Evolutionary conservation across 2,888 invertebrate genomes (phyloP).

Genomic region (Volucella inflata): DNA sequence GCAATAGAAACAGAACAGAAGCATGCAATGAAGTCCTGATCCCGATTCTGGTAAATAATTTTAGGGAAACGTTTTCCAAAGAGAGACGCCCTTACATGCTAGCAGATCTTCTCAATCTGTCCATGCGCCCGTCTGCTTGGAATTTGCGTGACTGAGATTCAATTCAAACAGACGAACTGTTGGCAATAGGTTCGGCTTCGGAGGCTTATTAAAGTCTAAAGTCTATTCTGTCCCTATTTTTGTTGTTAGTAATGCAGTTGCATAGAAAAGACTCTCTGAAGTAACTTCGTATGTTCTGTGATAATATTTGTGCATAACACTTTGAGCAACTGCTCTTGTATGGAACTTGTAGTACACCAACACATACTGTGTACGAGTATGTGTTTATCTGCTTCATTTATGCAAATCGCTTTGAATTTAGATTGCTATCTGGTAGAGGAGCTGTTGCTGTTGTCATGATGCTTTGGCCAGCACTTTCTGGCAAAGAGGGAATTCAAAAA

Average conservation of each 20-base stretch:
- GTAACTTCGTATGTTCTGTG: slow-evolving; percentile 51
- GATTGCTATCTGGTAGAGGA: slow-evolving; percentile 57
- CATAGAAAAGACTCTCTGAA: slow-evolving; percentile 1
- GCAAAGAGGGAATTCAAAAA: slow-evolving; percentile 28
- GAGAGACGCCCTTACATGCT: slow-evolving; percentile 45
- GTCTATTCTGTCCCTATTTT: slow-evolving; percentile 1
- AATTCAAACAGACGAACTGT: slow-evolving; percentile 27
- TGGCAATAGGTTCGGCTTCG: slow-evolving; percentile 2
- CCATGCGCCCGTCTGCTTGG: slow-evolving; percentile 4
- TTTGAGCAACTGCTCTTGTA: slow-evolving; percentile 26
- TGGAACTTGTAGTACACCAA: not conserved
- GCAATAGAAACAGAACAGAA: not conserved
- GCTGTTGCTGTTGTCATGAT: slow-evolving; percentile 16
- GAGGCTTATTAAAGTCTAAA: slow-evolving; percentile 56
- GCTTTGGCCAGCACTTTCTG: not conserved
- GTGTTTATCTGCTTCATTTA: slow-evolving; percentile 63
- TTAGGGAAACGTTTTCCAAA: slow-evolving; percentile 18
- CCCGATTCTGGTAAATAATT: slow-evolving; percentile 44
- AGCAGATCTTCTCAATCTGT: slow-evolving; percentile 44
- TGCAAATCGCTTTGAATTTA: slow-evolving; percentile 75
- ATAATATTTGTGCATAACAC: slow-evolving; percentile 58
- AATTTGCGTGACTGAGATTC: slow-evolving; percentile 61
- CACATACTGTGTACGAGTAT: slow-evolving; percentile 12
- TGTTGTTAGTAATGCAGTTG: not conserved
- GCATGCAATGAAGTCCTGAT: slow-evolving; percentile 29